These are phyloP conservation scores for Sesamia inferens DNA, from an alignment of 2,888 invertebrate species.

Conservation along the genomic window DNA sequence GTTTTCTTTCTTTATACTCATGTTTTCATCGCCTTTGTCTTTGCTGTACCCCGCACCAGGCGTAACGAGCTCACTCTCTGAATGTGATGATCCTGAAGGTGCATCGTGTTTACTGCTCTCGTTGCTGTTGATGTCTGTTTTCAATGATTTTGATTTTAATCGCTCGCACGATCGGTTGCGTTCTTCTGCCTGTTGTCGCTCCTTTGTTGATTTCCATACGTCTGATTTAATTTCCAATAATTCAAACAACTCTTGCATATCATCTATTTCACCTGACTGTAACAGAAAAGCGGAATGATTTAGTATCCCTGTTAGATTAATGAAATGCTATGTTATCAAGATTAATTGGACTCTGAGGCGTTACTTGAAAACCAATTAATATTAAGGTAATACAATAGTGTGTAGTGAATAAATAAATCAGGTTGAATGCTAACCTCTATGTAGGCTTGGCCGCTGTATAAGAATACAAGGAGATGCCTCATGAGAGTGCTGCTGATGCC, in stretches of 20 bases:
- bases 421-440: conserved; percentile 91
- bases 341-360: conserved; percentile 23
- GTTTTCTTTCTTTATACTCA: conserved; percentile 88
- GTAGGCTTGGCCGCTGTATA: conserved; percentile 96
- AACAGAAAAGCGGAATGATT: conserved; percentile 69
- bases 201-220: conserved; percentile 91
- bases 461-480: conserved; percentile 95
- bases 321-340: conserved; percentile 32
- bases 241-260: conserved; percentile 95
- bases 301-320: conserved; percentile 31
- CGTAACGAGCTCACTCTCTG: conserved; percentile 86
- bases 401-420: conserved; percentile 49
- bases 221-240: conserved; percentile 96
- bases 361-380: conserved; percentile 53
- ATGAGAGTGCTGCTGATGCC: conserved; percentile 95
- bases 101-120: conserved; percentile 89
- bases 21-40: conserved; percentile 84
- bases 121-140: conserved; percentile 89
- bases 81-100: conserved; percentile 87
- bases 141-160: conserved; percentile 84
- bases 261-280: conserved; percentile 94
- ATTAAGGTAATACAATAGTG: conserved; percentile 39
- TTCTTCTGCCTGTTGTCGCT: conserved; percentile 88
- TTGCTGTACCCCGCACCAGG: conserved; percentile 87
- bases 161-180: conserved; percentile 87